phyloP scores from a whole-genome alignment of 2,797 vertebrate species.

The Sebastes paucispinis region DNA sequence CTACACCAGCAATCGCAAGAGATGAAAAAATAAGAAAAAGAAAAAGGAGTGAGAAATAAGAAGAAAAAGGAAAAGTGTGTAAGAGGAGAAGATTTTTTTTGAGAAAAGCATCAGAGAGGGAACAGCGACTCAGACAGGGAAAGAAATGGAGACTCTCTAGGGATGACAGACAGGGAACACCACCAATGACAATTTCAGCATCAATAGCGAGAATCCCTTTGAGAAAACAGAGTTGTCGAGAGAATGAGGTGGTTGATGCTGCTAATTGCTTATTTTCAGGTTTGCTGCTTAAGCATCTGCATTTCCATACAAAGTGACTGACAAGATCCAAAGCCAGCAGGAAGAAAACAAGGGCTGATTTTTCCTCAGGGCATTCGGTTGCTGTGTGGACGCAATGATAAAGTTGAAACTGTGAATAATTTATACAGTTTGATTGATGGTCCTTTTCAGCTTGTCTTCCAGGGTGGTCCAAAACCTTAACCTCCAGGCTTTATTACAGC shows the following conservation, averaged over 20 bases:
- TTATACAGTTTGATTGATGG: slow-evolving; percentile 52
- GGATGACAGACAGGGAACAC: slow-evolving; percentile 50
- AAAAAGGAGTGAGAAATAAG: not conserved
- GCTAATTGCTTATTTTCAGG: slow-evolving; percentile 71
- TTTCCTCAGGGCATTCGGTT: slow-evolving; percentile 27
- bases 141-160: slow-evolving; percentile 25
- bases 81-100: not conserved
- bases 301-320: slow-evolving; percentile 60
- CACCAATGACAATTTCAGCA: slow-evolving; percentile 67
- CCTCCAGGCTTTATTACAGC: slow-evolving; percentile 15
- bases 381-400: slow-evolving; percentile 15
- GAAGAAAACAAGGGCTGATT: slow-evolving; percentile 33
- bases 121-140: not conserved
- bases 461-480: slow-evolving; percentile 31
- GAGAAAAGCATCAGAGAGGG: slow-evolving; percentile 12
- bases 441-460: slow-evolving; percentile 21
- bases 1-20: slow-evolving; percentile 22
- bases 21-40: not conserved
- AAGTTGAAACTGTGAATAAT: slow-evolving; percentile 57
- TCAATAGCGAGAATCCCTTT: slow-evolving; percentile 44
- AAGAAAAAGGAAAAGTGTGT: not conserved
- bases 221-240: slow-evolving; percentile 38
- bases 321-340: slow-evolving; percentile 31
- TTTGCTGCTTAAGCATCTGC: slow-evolving; percentile 56
- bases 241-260: slow-evolving; percentile 53